Evolutionary conservation across 2,113 vertebrate genomes (phyloP), one percentile per base, ranked within the genome.

Genomic region (Poeciliopsis turrubarensis): DNA sequence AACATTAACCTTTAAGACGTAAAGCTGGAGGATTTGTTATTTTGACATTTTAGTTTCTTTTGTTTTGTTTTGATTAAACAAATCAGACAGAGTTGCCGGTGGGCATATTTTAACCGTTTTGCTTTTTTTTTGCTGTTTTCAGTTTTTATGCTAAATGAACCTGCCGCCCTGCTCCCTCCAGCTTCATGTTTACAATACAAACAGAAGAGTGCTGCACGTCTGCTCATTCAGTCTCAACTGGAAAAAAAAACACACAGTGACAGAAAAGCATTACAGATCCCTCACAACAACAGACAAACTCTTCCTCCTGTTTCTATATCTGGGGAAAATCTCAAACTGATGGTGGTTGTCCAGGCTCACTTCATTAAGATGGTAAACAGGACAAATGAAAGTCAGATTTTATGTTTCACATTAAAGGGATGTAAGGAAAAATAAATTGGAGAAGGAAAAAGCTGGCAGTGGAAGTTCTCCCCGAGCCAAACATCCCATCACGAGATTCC

Each of bases 171-270:
- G 19, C 14, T 57, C 6, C 51, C 51, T n/a, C 51, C 51, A 57
- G 51, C 65, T 44, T 44, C n/a, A 27, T 67, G 65, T 67, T 67
- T 67, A 67, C 37, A 44, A 41, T n/a, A 41, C 65, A 67, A 67
- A 67, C 65, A 67, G 12, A 12, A 39, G 34, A 26, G 10, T n/a
- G n/a, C 65, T 41, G 34, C 34, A 14, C 5, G 1, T 44, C 37
- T 27, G 51, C 51, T 57, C 22, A 57, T n/a, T 57, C 5, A 66
- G 22, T 26, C 64, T 14, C 64, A 39, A 65, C 34, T 39, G 22
- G 41, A 39, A 64, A 65, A 63, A 37, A 9, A 9, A 10, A 64
- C 10, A 12, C 1, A 26, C 6, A 15, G 6, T 41, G 13, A 41
- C 25, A 37, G 64, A 32, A 39, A 8, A 10, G 5, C 25, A 3